phyloP scores from a whole-genome alignment of 2,797 vertebrate species.

The Anableps anableps region DNA sequence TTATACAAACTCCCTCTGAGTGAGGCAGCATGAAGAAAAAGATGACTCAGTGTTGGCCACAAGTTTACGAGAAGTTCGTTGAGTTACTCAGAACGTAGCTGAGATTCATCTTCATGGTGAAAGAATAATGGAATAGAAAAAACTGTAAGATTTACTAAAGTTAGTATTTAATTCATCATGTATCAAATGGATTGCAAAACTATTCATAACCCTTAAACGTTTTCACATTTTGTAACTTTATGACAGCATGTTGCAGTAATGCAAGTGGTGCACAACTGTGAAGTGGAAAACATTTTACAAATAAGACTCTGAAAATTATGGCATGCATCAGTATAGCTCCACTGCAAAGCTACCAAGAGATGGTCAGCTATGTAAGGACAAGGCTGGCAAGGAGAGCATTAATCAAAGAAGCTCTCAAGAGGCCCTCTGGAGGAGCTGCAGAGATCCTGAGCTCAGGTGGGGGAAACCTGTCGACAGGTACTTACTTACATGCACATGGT shows the following conservation, averaged over 20 bases:
- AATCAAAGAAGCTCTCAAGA: too few relatives aligned
- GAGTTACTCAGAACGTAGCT: slow-evolving; percentile 50
- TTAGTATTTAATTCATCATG: neutral
- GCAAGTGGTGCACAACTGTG: neutral
- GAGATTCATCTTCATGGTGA: slow-evolving; percentile 23
- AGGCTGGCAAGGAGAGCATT: too few relatives aligned
- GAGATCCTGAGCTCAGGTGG: too few relatives aligned
- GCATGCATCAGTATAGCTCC: too few relatives aligned
- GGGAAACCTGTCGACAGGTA: too few relatives aligned
- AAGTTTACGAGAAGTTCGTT: slow-evolving; percentile 5
- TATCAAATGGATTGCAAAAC: neutral
- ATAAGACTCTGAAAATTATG: neutral
- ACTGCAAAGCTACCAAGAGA: too few relatives aligned
- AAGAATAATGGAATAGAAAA: neutral
- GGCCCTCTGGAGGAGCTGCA: too few relatives aligned
- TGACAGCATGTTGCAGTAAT: neutral
- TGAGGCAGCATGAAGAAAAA: slow-evolving; percentile 15
- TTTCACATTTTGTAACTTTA: neutral
- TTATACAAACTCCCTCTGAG: slow-evolving; percentile 32
- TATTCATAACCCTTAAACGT: neutral
- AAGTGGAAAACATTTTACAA: neutral
- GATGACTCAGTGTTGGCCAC: slow-evolving; percentile 39
- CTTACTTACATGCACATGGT: too few relatives aligned
- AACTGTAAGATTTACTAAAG: neutral
- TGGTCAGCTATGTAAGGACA: too few relatives aligned